Conservation (phyloP, 2,888 invertebrate species). For the Drosophila meridiana region DNA sequence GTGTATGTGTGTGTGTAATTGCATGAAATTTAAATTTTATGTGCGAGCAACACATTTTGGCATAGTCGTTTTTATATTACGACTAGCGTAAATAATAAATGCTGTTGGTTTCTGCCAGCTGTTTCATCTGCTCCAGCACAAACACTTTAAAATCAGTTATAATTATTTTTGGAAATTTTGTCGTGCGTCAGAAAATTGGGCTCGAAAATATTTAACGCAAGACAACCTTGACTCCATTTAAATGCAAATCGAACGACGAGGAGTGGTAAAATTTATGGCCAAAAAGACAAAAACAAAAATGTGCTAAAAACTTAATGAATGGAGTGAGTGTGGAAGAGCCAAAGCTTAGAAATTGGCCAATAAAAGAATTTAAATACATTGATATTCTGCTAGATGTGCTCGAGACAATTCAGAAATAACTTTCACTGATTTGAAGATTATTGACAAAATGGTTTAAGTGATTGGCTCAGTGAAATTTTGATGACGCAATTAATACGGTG, state of each 20-base stretch:
- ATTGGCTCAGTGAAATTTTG: constrained; percentile 7
- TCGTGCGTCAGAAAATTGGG: constrained; percentile 49
- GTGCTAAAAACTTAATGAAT: constrained; percentile 8
- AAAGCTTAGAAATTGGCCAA: neutral
- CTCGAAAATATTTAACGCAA: constrained; percentile 18
- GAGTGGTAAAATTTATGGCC: constrained; percentile 54
- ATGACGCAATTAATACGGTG: neutral
- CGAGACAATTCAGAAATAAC: neutral
- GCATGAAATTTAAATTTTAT: constrained; percentile 74
- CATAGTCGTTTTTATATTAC: constrained; percentile 58
- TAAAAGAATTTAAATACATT: constrained; percentile 4
- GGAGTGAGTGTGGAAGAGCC: neutral
- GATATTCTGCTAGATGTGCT: constrained; percentile 8
- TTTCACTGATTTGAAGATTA: constrained; percentile 13
- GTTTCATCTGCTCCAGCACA: constrained; percentile 33
- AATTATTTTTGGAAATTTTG: constrained; percentile 45
- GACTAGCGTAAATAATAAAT: constrained; percentile 69
- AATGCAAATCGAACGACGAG: constrained; percentile 57
- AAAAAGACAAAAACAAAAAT: constrained; percentile 1
- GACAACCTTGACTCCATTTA: constrained; percentile 72
- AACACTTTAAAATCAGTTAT: constrained; percentile 20
- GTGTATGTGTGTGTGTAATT: constrained; percentile 55
- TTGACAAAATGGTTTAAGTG: neutral
- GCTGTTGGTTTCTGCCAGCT: constrained; percentile 30
- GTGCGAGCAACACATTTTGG: constrained; percentile 67